Base-by-base conservation (phyloP, 2,888 invertebrate genomes). In the Harpalus rufipes region DNA sequence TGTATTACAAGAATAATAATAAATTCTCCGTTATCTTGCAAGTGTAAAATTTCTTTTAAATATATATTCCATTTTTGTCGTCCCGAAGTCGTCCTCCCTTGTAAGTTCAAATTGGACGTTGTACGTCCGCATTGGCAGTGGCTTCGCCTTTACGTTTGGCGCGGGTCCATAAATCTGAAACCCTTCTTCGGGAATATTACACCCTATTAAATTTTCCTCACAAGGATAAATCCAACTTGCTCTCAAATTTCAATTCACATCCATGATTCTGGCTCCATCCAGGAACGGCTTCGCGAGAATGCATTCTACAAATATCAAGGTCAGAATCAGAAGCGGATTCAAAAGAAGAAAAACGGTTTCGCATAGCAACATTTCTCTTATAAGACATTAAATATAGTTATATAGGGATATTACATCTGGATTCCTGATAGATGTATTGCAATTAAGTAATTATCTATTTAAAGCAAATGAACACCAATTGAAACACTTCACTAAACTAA, bases 121-220 rank as follows among this genome's bases (percentile, higher is more conserved):
- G 25, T 21, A 21, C 68, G 39, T 1, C 10, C 68, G 32, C 44
- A 74, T 74, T 74, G 41, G 72, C 63, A 63, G 12, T 21, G 18
- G 14, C 4, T 72, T 74, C 44, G 72, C 44, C n/a, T 74, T 74
- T 74, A 16, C 21, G 18, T 63, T 63, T 59, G 44, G 72, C 32
- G 78, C 32, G 32, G 76, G 78, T 61, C 39, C 78, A 80, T 80
- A 80, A 80, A 80, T 80, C 61, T 80, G 41, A 59, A 80, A 78
- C 78, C 78, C 78, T 78, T 78, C 78, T 78, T 78, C 58, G 41
- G 25, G 80, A 80, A 80, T 80, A 80, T 80, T 80, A 80, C 61
- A 80, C 80, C 80, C 80, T 61, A 80, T 80, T 80, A 80, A 80
- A 80, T 80, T 80, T 80, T 61, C 61, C 80, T 80, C 78, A 80